Base-by-base conservation (phyloP, 2,113 vertebrate genomes). In the Gopherus evgoodei region DNA sequence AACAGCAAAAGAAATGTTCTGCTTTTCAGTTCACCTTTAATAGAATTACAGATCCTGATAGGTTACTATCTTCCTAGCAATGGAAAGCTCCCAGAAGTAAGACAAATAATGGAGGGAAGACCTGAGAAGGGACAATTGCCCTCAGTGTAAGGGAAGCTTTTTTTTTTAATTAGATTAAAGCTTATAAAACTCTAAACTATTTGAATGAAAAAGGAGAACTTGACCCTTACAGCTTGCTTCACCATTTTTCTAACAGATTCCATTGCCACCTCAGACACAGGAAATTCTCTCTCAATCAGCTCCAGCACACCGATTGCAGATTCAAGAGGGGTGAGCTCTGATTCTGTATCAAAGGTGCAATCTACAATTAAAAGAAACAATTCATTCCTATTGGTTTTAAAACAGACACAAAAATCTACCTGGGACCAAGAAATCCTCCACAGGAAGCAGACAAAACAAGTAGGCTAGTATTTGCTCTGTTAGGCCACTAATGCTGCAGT, bases 281-380 rank as follows among this genome's bases (percentile, higher is more conserved):
- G 93, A 49, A 97, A 97, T 2, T 99, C 98, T 4, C 93, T 69
- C 3, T 59, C 96, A 44, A 99, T 98, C 12, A 93, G 87, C 89
- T 99, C 98, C 94, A 99, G 97, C 42, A 99, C 90, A 1, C 56
- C 78, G 6, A 99, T 94, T 1, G 99, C 99, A 0, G 98, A 99
- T 92, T 99, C 99, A 5, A 99, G 97, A 2, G 99, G 99, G 4
- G 98, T 98, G 52, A 98, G 84, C 5, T 98, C 97, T 0, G 96
- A 94, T 53, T 99, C 97, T 35, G 96, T 88, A 35, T 99, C 98
- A 86, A 99, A 99, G 17, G 86, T 96, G 44, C 98, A 89, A 47
- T 99, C 99, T 99, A 80, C 19, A 95, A 96, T 87, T 96, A 91
- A 96, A 57, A 90, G 56, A 81, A 94, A 35, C 92, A 95, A 90